Base-by-base conservation (phyloP, 2,113 vertebrate genomes). In the Zeus faber region DNA sequence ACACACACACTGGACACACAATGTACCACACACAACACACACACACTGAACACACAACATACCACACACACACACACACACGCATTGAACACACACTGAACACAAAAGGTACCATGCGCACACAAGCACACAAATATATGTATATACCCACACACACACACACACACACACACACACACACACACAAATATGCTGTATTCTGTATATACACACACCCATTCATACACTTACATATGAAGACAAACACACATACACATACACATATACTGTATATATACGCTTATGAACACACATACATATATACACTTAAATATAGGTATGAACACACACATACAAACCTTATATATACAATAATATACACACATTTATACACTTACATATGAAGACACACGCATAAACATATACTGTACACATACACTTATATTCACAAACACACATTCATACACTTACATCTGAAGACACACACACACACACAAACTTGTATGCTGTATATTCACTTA, bases 1-100 rank as follows among this genome's bases (percentile, higher is more conserved):
- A 22, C 2, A 23, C 21, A 26, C 5, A 16, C 3, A 6, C 1
- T n/a, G 27, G 82, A 61, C 85, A 61, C 85, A 79, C 70, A 67
- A 72, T 73, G 48, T 58, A 62, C 80, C 58, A 44, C 70, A 78
- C 58, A 67, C 70, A 58, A 66, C 56, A 60, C 72, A 67, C 79
- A 24, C 58, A 41, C 23, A 26, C 48, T n/a, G 18, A 48, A 31
- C 16, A 11, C 48, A 18, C 48, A n/a, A 18, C 49, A 20, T 17
- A 17, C n/a, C n/a, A 14, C 35, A 37, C 44, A 44, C 27, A 43
- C 57, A 46, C 21, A 24, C 16, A 46, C 20, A 24, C 44, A 24
- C 20, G 23, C 20, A 41, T 14, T n/a, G n/a, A 2, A 40, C 37
- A 40, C 37, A 40, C 31, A 33, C 31, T n/a, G n/a, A n/a, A 41